phyloP scores from a whole-genome alignment of 2,797 vertebrate genomes.

The Merluccius polli region DNA sequence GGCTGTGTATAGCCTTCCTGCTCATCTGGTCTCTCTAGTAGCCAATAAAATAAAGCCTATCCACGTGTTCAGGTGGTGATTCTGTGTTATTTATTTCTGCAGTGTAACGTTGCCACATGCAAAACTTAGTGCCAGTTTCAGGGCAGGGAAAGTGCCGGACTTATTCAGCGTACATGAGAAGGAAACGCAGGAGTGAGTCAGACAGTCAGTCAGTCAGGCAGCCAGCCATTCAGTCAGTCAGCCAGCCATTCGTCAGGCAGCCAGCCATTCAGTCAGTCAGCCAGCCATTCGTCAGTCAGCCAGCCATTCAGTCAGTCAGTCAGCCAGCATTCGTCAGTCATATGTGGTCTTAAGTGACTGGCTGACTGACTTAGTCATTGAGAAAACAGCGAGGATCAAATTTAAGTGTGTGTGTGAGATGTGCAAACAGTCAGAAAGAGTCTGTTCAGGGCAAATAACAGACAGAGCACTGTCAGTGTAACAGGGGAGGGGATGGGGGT shows the following conservation, averaged over 20 bases:
- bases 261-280: neutral
- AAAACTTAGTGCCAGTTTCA: neutral
- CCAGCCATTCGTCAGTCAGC: neutral
- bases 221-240: no score
- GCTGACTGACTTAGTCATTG: neutral
- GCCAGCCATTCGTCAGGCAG: no score
- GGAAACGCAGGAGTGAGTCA: no score
- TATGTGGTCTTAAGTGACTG: neutral
- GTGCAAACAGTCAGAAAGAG: constrained; percentile 60
- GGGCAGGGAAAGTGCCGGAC: neutral
- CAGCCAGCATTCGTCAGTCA: neutral
- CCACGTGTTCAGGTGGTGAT: neutral
- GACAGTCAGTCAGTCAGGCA: no score
- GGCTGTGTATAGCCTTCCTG: neutral
- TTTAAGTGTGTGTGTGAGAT: neutral
- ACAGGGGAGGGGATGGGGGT: no score
- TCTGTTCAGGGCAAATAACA: constrained; percentile 57
- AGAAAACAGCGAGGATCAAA: neutral
- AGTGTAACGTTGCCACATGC: neutral
- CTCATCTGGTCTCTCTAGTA: neutral
- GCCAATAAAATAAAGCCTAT: neutral
- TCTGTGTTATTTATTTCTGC: neutral
- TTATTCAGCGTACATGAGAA: neutral
- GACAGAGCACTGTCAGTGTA: constrained; percentile 47
- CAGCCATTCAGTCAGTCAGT: neutral